phyloP scores from a whole-genome alignment of 2,888 invertebrate genomes.

The Caenorhabditis sp. region DNA sequence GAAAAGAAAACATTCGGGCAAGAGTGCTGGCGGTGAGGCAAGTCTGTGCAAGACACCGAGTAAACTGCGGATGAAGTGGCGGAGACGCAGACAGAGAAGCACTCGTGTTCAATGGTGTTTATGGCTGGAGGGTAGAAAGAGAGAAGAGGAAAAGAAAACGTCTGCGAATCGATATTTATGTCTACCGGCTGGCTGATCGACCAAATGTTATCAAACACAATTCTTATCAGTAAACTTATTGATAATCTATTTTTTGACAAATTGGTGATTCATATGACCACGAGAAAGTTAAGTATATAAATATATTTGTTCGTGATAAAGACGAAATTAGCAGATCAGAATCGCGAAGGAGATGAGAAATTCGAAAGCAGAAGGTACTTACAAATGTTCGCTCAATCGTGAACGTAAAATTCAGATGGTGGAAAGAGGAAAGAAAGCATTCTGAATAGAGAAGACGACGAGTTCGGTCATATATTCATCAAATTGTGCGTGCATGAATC shows the following conservation, averaged over 20 bases:
- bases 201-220: not conserved
- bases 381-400: not conserved
- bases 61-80: not conserved
- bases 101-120: conserved; percentile 7
- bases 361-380: no score
- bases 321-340: not conserved
- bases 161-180: not conserved
- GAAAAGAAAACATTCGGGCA: not conserved
- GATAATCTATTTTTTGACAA: not conserved
- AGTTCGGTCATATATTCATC: conserved; percentile 61
- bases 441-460: conserved; percentile 13
- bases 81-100: conserved; percentile 2
- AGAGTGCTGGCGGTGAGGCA: not conserved
- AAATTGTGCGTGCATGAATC: conserved; percentile 62
- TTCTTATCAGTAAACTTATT: not conserved
- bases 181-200: not conserved
- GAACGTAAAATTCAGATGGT: not conserved
- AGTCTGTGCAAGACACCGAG: not conserved
- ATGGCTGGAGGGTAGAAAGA: not conserved
- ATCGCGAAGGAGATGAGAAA: no score
- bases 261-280: not conserved
- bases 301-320: no score
- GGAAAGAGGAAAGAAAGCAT: conserved; percentile 9
- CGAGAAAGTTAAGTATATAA: no score
- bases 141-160: no score